phyloP scores from a whole-genome alignment of 2,888 invertebrate species.

The Cryptops parisi region DNA sequence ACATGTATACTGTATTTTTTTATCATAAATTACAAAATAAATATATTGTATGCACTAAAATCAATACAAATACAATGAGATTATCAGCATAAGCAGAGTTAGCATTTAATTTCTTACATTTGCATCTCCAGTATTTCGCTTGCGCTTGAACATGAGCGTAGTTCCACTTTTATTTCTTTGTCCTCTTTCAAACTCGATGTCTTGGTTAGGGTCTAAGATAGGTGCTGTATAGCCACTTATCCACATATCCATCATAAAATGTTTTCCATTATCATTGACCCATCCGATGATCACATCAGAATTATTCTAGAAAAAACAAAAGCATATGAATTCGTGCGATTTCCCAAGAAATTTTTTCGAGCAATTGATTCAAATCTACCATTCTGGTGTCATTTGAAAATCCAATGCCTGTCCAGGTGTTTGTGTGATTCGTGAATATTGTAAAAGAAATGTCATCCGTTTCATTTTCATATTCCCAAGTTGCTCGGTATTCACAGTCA shows the following conservation, averaged over 20 bases:
- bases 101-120: no score
- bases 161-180: slow-evolving; percentile 58
- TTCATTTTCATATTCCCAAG: slow-evolving; percentile 56
- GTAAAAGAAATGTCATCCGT: slow-evolving; percentile 65
- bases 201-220: slow-evolving; percentile 40
- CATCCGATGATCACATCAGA: slow-evolving; percentile 79
- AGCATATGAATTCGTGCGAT: not conserved
- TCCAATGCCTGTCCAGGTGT: slow-evolving; percentile 80
- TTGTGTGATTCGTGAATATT: slow-evolving; percentile 57
- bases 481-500: slow-evolving; percentile 61
- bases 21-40: no score
- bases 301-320: slow-evolving; percentile 44
- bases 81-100: not conserved
- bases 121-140: slow-evolving; percentile 54
- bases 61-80: no score
- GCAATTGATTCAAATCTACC: slow-evolving; percentile 40
- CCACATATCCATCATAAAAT: slow-evolving; percentile 81
- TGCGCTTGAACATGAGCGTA: slow-evolving; percentile 61
- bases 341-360: not conserved
- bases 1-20: no score
- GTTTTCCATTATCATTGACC: slow-evolving; percentile 62
- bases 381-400: slow-evolving; percentile 58
- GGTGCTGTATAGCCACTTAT: slow-evolving; percentile 53
- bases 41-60: no score
- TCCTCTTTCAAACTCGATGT: slow-evolving; percentile 53